Base-by-base conservation (phyloP, 35 echinoderm and acorn worm species). In the Chiridota heheva region DNA sequence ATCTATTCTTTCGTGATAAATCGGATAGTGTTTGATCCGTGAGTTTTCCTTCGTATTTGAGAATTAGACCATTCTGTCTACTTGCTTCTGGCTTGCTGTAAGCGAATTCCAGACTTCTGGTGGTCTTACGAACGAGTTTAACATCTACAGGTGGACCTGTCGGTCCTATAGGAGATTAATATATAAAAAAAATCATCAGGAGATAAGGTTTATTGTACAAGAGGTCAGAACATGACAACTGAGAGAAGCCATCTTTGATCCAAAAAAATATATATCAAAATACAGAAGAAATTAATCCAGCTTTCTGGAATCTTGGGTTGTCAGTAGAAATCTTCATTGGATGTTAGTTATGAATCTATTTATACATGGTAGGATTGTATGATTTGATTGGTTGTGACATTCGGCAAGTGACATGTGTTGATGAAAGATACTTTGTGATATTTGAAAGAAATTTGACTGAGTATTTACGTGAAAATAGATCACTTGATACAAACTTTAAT, bases 61-160 rank as follows among this genome's bases (percentile, higher is more conserved):
- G 31, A 48, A 91, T 80, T 7, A 60, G 4, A 3, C 88, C 88
- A 38, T 91, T 91, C 2, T 58, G 72, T 53, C 70, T 26, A 1
- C 39, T 39, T 18, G 42, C 47, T 1, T 18, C 56, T 6, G 81
- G 82, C 41, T 72, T 33, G 8, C 48, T 24, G 42, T 63, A 91
- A 16, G 18, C 20, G 44, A 79, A 80, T 17, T 63, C 34, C 27
- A 91, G 46, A 0, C 40, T 85, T 4, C 33, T 85, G 2, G 61
- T 79, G 22, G 61, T 42, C 7, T 1, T 25, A 13, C 28, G 31
- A 2, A 20, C 7, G 17, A 80, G 25, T 63, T 40, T 12, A 13
- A 68, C 35, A 28, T 55, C 40, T 0, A 25, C 30, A 17, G 88
- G 88, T 1, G 82, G 44, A 20, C 42, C 88, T 35, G 58, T 53